Base-by-base conservation (phyloP, 2,797 vertebrate genomes). In the Falco columbarius region DNA sequence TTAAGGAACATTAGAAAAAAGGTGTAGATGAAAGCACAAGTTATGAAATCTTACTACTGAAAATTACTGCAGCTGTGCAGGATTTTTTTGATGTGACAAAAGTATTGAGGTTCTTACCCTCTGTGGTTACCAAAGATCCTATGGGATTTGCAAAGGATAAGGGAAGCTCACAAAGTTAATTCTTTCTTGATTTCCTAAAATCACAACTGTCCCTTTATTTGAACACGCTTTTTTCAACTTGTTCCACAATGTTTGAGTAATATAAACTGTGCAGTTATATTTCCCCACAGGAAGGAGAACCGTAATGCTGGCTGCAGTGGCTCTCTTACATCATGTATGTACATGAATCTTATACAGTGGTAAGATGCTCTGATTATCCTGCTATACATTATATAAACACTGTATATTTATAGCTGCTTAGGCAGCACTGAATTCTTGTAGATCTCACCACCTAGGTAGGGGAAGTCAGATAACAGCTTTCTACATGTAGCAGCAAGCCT, bases 1-100 rank as follows among this genome's bases (percentile, higher is more conserved):
- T 56, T 81, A 63, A 72, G 34, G 36, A 92, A 59, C 55, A 65
- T 81, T 65, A 95, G 23, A 49, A 96, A 92, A 70, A 81, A 95
- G 44, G 47, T 89, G 58, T 23, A 89, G 68, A 83, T 47, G 66
- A 66, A 95, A 93, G 62, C 17, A 93, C 5, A 88, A 67, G 65
- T 44, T 79, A 65, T 27, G 44, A 92, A 91, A 92, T 85, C 34
- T 47, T 85, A 30, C 52, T 47, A 19, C 14, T 29, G 20, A 81
- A 92, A 95, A 91, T 54, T 55, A 81, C n/a, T 72, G 59, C 65
- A 86, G 20, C 47, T 79, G 30, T 62, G 51, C 26, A 89, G 34
- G 32, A 68, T 46, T 92, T 82, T 74, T n/a, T 73, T 47, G 16
- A 71, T 40, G 40, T 2, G 24, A 87, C 59, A 79, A 52, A 66